Evolutionary conservation across 2,113 vertebrate genomes (phyloP).

Genomic region (Cyanistes caeruleus): DNA sequence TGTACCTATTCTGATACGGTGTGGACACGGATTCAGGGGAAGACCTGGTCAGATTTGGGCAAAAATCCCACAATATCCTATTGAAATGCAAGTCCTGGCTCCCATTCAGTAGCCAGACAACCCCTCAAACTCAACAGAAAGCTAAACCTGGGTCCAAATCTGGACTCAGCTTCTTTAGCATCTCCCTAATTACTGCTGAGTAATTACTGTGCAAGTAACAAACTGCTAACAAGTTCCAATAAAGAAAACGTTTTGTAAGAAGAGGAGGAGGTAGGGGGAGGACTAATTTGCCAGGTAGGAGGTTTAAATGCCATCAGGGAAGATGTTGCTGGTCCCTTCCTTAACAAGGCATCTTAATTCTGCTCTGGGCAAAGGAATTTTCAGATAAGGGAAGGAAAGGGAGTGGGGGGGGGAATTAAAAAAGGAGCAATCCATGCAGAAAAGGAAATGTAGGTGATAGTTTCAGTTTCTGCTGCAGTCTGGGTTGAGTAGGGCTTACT

Average conservation of each 20-base stretch:
- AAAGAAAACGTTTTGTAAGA: conserved; percentile 20
- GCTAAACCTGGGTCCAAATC: neutral
- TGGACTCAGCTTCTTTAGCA: neutral
- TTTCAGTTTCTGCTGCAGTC: neutral
- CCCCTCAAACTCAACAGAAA: neutral
- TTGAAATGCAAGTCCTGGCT: neutral
- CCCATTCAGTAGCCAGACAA: neutral
- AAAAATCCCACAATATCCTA: neutral
- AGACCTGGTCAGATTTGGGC: neutral
- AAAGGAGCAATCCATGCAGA: neutral
- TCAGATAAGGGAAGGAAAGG: neutral
- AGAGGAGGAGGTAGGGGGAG: neutral
- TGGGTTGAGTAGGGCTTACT: neutral
- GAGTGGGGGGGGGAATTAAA: accelerated
- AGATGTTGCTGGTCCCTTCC: neutral
- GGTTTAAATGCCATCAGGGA: neutral
- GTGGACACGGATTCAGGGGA: accelerated
- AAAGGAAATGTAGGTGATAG: neutral
- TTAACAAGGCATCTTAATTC: conserved; percentile 10
- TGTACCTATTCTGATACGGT: accelerated
- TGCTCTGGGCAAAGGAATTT: neutral
- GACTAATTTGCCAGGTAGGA: conserved; percentile 31
- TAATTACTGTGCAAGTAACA: neutral
- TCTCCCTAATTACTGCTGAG: neutral
- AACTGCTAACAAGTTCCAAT: neutral